These are phyloP conservation scores for Sinocyclocheilus maitianheensis DNA, from an alignment of 2,113 vertebrate genomes.

Conservation along the genomic window DNA sequence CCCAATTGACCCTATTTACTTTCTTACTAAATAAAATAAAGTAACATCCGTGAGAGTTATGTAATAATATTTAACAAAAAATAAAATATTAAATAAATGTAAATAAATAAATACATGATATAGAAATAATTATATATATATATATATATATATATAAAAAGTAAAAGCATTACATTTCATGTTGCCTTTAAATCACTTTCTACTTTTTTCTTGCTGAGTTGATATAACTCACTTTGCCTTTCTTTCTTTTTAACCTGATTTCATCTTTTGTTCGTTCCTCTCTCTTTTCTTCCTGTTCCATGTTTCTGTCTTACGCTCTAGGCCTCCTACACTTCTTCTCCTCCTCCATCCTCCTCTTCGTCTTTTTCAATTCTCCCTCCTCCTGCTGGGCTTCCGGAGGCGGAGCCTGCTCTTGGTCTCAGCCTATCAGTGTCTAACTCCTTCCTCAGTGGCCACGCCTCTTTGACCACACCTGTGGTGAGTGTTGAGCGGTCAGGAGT, in stretches of 20 bases:
- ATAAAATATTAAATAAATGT: too few relatives aligned
- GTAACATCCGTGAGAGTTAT: too few relatives aligned
- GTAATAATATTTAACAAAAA: too few relatives aligned
- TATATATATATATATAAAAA: too few relatives aligned
- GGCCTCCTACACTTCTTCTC: constrained; percentile 61
- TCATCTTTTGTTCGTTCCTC: constrained; percentile 42
- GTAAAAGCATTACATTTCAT: neutral
- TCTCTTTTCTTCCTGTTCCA: neutral
- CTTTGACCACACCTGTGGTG: constrained; percentile 93
- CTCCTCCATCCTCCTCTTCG: constrained; percentile 69
- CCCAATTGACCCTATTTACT: too few relatives aligned
- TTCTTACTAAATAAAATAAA: too few relatives aligned
- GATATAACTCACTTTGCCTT: constrained; percentile 54
- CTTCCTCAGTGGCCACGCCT: constrained; percentile 96
- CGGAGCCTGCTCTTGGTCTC: constrained; percentile 88
- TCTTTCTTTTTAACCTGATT: constrained; percentile 52
- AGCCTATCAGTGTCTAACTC: constrained; percentile 98
- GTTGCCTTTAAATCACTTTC: constrained; percentile 56
- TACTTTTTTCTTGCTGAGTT: constrained; percentile 55
- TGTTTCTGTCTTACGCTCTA: constrained; percentile 36
- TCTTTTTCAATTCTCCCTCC: constrained; percentile 62
- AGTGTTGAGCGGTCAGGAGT: constrained; percentile 70
- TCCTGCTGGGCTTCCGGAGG: constrained; percentile 76
- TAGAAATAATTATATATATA: too few relatives aligned
- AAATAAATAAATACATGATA: too few relatives aligned